Percentiles rank a stretch among this genome's conserved stretches.
These are phyloP conservation scores for Sclerodermus sp. DNA, from an alignment of 2,888 invertebrate species.

Conservation along the genomic window DNA sequence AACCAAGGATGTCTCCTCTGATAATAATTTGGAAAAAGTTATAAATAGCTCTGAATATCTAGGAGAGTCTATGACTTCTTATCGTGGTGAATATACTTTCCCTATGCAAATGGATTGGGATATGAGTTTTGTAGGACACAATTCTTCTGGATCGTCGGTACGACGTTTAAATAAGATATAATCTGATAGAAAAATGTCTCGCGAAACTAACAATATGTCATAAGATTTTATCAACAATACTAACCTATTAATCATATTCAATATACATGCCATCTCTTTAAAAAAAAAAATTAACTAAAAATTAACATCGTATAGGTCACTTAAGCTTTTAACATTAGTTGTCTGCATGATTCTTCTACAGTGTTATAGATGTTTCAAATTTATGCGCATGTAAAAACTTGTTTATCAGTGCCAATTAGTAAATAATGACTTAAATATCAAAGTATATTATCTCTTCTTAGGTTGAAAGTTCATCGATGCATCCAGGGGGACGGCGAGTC, in stretches of 20 bases:
- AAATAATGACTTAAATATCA: background rate
- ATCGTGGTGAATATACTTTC: conserved; percentile 47
- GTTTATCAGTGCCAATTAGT: no score
- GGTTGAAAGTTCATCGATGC: conserved; percentile 46
- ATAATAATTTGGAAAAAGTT: conserved; percentile 40
- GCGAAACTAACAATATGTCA: background rate
- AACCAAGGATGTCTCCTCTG: conserved; percentile 30
- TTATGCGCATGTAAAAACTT: background rate
- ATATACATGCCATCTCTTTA: no score
- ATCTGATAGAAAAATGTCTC: background rate
- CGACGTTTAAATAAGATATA: conserved; percentile 28
- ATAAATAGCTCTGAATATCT: conserved; percentile 35
- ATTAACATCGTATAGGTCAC: no score
- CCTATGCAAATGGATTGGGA: conserved; percentile 52
- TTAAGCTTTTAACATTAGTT: no score
- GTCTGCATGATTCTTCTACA: background rate
- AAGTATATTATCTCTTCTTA: conserved; percentile 34
- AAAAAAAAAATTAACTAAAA: no score
- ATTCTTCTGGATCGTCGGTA: conserved; percentile 51
- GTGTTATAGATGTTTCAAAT: background rate
- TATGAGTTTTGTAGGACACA: conserved; percentile 40
- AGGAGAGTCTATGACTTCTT: conserved; percentile 25
- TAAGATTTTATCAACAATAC: no score
- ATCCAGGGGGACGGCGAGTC: conserved; percentile 63
- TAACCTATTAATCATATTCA: no score